phyloP scores from a whole-genome alignment of 2,113 vertebrate species.

The Cinclus cinclus region DNA sequence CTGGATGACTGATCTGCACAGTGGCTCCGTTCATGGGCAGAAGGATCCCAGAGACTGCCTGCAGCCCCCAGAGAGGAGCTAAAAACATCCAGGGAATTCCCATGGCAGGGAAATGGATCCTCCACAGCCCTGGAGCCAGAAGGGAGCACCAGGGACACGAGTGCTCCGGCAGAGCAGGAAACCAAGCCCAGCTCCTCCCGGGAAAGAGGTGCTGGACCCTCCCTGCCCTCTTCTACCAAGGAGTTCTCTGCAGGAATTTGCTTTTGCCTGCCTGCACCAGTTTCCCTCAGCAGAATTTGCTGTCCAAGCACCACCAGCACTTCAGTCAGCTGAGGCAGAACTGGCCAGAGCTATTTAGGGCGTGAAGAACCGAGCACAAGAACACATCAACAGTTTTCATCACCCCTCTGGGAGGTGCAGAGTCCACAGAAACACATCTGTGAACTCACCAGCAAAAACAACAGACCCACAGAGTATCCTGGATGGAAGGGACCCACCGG shows the following conservation, averaged over 20 bases:
- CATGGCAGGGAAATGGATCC: not conserved
- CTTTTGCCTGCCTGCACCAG: not conserved
- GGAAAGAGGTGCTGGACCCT: not conserved
- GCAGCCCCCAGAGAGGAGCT: not conserved
- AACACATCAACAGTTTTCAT: not conserved
- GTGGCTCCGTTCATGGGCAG: not conserved
- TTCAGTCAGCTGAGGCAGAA: not conserved
- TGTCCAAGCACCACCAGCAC: not conserved
- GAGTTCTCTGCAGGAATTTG: not conserved
- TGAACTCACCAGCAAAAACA: not conserved
- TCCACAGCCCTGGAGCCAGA: not conserved
- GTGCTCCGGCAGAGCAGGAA: not conserved
- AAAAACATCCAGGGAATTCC: not conserved
- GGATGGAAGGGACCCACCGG: not conserved
- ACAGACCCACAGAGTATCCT: rapidly evolving
- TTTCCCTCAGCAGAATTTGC: not conserved
- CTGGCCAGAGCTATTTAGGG: not conserved
- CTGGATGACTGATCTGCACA: not conserved
- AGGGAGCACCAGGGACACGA: not conserved
- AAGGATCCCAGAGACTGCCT: not conserved
- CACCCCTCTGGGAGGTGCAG: not conserved
- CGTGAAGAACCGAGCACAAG: not conserved
- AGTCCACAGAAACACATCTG: not conserved
- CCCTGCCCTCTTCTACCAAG: not conserved
- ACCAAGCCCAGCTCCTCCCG: not conserved